phyloP scores from a whole-genome alignment of 64 coral and sea anemone species.

The Porites lutea region DNA sequence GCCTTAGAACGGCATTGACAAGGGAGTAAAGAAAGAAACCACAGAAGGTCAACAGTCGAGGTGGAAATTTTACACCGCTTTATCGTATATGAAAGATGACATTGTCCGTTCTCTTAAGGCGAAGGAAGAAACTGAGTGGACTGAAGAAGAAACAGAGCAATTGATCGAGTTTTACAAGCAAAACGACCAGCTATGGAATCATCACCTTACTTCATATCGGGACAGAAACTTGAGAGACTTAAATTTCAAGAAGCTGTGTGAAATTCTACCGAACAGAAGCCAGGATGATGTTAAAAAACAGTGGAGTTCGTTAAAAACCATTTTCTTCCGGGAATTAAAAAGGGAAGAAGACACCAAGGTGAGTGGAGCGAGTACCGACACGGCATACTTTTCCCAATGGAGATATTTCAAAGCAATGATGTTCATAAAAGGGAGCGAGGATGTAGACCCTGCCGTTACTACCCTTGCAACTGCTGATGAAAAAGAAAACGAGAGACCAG shows the following conservation, averaged over 20 bases:
- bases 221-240: not conserved
- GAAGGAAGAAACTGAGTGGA: slow-evolving; percentile 39
- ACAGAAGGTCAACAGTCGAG: too few relatives aligned
- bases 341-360: slow-evolving; percentile 40
- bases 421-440: slow-evolving; percentile 53
- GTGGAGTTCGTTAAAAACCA: slow-evolving; percentile 31
- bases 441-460: slow-evolving; percentile 18
- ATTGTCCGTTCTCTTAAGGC: not conserved
- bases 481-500: slow-evolving; percentile 5
- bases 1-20: too few relatives aligned
- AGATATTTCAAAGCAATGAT: slow-evolving; percentile 35
- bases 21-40: too few relatives aligned
- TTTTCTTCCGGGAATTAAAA: slow-evolving; percentile 38
- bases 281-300: slow-evolving; percentile 4
- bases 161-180: slow-evolving; percentile 23
- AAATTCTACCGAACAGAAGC: not conserved
- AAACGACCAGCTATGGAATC: slow-evolving; percentile 12
- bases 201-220: not conserved
- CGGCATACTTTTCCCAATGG: slow-evolving; percentile 52
- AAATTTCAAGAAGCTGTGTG: not conserved
- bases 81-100: slow-evolving; percentile 61
- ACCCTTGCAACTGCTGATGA: slow-evolving; percentile 3
- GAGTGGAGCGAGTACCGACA: slow-evolving; percentile 22
- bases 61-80: too few relatives aligned
- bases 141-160: not conserved